phyloP scores from a whole-genome alignment of 1,140 invertebrate genomes.

The Sycophaga agraensis region DNA sequence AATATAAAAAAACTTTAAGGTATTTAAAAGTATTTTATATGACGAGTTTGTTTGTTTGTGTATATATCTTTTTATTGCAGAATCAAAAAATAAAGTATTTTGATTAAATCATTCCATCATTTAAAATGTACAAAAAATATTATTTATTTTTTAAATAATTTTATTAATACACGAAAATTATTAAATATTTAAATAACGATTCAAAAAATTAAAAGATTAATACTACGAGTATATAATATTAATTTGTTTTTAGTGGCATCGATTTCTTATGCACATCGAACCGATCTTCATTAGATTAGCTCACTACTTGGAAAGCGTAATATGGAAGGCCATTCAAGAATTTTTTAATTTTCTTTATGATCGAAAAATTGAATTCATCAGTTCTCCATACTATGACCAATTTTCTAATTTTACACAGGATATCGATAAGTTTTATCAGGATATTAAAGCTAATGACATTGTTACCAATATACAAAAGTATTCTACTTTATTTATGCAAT shows the following conservation, averaged over 20 bases:
- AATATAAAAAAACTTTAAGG: too few species aligned
- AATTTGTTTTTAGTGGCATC: conserved; percentile 78
- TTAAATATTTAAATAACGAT: too few species aligned
- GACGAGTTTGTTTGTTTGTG: too few species aligned
- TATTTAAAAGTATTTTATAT: too few species aligned
- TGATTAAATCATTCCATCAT: neutral
- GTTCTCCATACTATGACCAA: conserved; percentile 77
- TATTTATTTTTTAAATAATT: conserved; percentile 52
- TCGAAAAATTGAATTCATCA: conserved; percentile 73
- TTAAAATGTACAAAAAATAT: neutral
- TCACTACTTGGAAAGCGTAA: conserved; percentile 72
- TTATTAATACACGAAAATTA: too few species aligned
- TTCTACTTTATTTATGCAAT: conserved; percentile 64
- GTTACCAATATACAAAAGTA: conserved; percentile 78
- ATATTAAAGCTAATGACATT: conserved; percentile 72
- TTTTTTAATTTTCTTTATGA: conserved; percentile 79
- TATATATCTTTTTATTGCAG: too few species aligned
- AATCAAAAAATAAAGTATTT: too few species aligned
- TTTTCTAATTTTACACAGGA: conserved; percentile 78
- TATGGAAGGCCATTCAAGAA: conserved; percentile 72
- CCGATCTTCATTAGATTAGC: conserved; percentile 74
- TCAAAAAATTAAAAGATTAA: too few species aligned
- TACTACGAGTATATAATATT: too few species aligned
- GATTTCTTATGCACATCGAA: conserved; percentile 69
- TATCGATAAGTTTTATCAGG: conserved; percentile 73